Conservation (phyloP, 1,140 invertebrate genomes). For the Conopomorpha cramerella region DNA sequence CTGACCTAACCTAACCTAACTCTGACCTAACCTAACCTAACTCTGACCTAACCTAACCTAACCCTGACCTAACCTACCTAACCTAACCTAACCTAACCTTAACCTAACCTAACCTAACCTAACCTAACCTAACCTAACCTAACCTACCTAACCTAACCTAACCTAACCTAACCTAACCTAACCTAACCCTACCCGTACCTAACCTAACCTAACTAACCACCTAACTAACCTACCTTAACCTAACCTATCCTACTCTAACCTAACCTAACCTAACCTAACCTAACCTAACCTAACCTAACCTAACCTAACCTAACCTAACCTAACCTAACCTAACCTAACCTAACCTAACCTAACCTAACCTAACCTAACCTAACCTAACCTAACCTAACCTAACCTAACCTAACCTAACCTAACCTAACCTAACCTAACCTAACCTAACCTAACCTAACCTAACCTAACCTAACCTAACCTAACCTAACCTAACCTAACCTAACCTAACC, state of each 20-base stretch:
- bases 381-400: slow-evolving; percentile 10
- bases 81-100: slow-evolving; percentile 10
- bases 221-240: slow-evolving; percentile 11
- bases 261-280: slow-evolving; percentile 6
- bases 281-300: slow-evolving; percentile 6
- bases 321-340: slow-evolving; percentile 12
- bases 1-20: slow-evolving; percentile 9
- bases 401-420: slow-evolving; percentile 10
- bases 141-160: no score
- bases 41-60: slow-evolving; percentile 11
- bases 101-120: slow-evolving; percentile 3
- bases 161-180: slow-evolving; percentile 6
- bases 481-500: slow-evolving; percentile 11
- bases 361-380: slow-evolving; percentile 10
- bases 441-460: slow-evolving; percentile 14
- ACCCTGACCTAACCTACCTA: slow-evolving; percentile 15
- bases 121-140: slow-evolving; percentile 7
- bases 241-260: slow-evolving; percentile 8
- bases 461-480: slow-evolving; percentile 10
- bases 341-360: slow-evolving; percentile 14
- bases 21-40: slow-evolving; percentile 10
- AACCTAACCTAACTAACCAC: slow-evolving; percentile 27
- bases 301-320: slow-evolving; percentile 9
- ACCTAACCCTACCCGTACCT: no score
- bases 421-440: slow-evolving; percentile 10